Evolutionary conservation across 2,113 vertebrate species (phyloP).

Genomic region (Melospiza georgiana): DNA sequence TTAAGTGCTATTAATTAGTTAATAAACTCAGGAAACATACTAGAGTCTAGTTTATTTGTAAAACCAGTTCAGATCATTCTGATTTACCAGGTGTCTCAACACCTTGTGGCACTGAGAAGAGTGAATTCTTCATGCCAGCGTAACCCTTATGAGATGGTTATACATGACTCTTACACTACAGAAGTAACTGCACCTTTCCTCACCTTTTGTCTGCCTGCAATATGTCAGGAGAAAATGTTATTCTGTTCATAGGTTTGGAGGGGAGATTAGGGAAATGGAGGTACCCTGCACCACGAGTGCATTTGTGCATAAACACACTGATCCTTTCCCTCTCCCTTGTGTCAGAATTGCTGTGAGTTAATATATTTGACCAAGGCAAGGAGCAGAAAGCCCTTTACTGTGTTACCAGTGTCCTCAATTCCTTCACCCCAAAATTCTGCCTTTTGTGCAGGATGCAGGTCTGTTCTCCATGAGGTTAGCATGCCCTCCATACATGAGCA

Average conservation of each 20-base stretch:
- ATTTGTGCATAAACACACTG: background rate
- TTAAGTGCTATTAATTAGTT: background rate
- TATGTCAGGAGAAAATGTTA: background rate
- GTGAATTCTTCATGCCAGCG: background rate
- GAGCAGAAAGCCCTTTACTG: background rate
- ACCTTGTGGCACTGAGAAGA: background rate
- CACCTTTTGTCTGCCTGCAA: background rate
- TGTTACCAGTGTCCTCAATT: background rate
- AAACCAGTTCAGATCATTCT: background rate
- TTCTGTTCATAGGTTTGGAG: background rate
- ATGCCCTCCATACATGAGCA: background rate
- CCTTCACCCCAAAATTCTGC: background rate
- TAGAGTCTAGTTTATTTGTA: background rate
- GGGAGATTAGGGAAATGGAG: background rate
- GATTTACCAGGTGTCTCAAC: background rate
- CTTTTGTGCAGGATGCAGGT: slow-evolving; percentile 3
- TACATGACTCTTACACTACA: background rate
- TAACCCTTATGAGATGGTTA: background rate
- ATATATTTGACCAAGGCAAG: background rate
- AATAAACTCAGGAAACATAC: background rate
- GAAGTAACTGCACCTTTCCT: background rate
- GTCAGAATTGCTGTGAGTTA: background rate
- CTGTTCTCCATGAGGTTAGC: background rate
- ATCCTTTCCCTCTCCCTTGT: background rate
- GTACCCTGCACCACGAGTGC: background rate